Conservation (phyloP, 2,888 invertebrate genomes). For the Hoplodrina blanda region DNA sequence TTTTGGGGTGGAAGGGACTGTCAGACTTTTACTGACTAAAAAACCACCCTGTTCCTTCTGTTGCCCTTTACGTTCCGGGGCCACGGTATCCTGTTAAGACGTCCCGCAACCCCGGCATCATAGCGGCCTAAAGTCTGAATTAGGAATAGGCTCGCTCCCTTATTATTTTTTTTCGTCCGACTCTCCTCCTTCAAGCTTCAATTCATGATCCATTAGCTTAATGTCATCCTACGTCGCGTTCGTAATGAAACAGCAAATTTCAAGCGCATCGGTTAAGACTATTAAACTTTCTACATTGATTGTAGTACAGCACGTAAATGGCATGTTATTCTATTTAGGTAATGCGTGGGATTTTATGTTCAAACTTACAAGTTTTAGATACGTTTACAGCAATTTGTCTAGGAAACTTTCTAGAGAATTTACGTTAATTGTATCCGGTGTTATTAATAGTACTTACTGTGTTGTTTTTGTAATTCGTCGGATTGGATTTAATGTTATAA, state of each 20-base stretch:
- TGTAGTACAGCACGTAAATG: constrained; percentile 27
- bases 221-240: constrained; percentile 23
- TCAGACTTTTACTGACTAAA: too few species aligned
- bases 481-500: constrained; percentile 2
- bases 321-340: constrained; percentile 40
- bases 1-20: too few species aligned
- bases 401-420: constrained; percentile 44
- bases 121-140: too few species aligned
- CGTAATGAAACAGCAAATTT: constrained; percentile 12
- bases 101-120: too few species aligned
- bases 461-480: constrained; percentile 5
- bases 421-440: constrained; percentile 22
- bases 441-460: constrained; percentile 12
- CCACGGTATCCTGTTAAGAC: too few species aligned
- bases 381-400: constrained; percentile 22
- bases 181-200: too few species aligned
- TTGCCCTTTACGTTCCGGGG: too few species aligned
- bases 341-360: constrained; percentile 52
- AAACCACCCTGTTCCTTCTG: too few species aligned
- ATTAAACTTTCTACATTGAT: constrained; percentile 48
- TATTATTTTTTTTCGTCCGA: too few species aligned
- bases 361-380: constrained; percentile 27
- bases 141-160: too few species aligned
- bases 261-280: background rate
- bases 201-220: background rate